These are phyloP conservation scores for Carapus acus DNA, from an alignment of 2,797 vertebrate genomes.

Conservation along the genomic window DNA sequence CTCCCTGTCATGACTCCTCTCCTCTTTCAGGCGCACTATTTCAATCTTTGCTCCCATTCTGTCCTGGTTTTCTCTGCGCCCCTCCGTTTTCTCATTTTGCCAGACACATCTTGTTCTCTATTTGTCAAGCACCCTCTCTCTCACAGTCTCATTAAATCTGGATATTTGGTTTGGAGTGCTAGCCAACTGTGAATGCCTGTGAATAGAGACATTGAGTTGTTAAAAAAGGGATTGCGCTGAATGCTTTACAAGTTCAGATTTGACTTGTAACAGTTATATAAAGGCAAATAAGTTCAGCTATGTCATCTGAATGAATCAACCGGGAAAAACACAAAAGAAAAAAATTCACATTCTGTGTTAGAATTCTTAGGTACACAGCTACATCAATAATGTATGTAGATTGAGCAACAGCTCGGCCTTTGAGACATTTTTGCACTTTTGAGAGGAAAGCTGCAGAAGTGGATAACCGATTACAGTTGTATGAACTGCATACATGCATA, in stretches of 20 bases:
- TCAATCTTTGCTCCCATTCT: slow-evolving; percentile 18
- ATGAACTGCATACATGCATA: not conserved
- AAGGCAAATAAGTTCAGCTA: too few relatives aligned
- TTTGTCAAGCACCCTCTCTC: slow-evolving; percentile 15
- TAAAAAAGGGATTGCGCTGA: too few relatives aligned
- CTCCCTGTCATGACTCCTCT: slow-evolving; percentile 33
- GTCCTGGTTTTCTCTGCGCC: slow-evolving; percentile 11
- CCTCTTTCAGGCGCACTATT: slow-evolving; percentile 8
- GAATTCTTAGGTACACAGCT: too few relatives aligned
- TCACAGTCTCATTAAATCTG: slow-evolving; percentile 40
- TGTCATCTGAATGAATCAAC: too few relatives aligned
- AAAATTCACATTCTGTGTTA: too few relatives aligned
- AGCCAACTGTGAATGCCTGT: slow-evolving; percentile 47
- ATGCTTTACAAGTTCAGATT: not conserved
- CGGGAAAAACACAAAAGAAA: too few relatives aligned
- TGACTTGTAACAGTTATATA: too few relatives aligned
- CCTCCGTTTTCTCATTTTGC: slow-evolving; percentile 2
- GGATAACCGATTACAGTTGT: not conserved
- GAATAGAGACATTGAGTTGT: slow-evolving; percentile 8
- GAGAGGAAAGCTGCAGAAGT: too few relatives aligned
- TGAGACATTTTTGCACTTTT: too few relatives aligned
- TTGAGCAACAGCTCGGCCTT: too few relatives aligned
- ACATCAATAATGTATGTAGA: too few relatives aligned
- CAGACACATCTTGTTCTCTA: slow-evolving; percentile 7
- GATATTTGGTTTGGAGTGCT: slow-evolving; percentile 49